Conservation (phyloP, 2,113 vertebrate genomes). For the Acanthisitta chloris region DNA sequence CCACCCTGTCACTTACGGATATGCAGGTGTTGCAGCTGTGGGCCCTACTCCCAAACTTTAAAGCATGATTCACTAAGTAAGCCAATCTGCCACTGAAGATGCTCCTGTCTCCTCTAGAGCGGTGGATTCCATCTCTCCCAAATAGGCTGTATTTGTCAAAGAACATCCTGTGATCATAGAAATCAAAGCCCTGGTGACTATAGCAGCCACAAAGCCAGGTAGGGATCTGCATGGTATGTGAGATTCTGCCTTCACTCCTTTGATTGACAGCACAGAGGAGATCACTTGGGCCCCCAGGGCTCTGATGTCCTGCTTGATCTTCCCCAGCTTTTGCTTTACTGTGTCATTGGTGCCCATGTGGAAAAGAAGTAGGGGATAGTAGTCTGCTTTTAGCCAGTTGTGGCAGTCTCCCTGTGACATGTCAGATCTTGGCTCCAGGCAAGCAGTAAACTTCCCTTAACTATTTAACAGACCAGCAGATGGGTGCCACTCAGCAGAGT, state of each 20-base stretch:
- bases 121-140: neutral
- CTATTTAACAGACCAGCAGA: neutral
- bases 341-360: neutral
- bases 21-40: neutral
- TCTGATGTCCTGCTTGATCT: neutral
- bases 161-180: neutral
- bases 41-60: neutral
- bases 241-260: neutral
- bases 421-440: neutral
- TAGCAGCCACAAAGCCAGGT: neutral
- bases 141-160: rapidly evolving
- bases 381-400: neutral
- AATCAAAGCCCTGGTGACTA: neutral
- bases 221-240: neutral
- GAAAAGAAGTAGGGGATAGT: neutral
- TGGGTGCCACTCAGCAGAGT: neutral
- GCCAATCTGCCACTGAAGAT: neutral
- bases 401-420: neutral
- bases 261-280: neutral
- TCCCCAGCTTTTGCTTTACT: neutral
- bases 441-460: neutral
- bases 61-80: neutral
- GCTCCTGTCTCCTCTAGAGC: neutral
- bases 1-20: neutral
- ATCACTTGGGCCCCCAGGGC: neutral